A percentile compares a stretch with the other conserved stretches of the same genome.
phyloP scores from a whole-genome alignment of 2,888 invertebrate genomes.

The Eristalinus aeneus region DNA sequence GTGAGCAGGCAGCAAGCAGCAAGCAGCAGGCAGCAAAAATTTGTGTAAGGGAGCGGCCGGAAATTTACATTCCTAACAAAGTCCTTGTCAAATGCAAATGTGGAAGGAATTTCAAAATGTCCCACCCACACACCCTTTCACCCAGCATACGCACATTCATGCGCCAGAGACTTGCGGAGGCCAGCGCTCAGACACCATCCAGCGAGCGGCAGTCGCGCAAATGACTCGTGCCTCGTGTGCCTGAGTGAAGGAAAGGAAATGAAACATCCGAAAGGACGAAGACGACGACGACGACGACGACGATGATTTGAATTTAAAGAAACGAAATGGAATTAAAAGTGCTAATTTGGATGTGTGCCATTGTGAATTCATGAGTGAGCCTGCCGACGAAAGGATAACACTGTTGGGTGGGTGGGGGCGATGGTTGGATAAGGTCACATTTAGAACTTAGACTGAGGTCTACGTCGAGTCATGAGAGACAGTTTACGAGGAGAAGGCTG shows the following conservation, averaged over 20 bases:
- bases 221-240: not conserved
- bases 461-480: not conserved
- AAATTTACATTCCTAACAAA: constrained; percentile 65
- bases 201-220: not conserved
- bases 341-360: constrained; percentile 40
- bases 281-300: too few relatives aligned
- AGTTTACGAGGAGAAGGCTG: not conserved
- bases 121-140: not conserved
- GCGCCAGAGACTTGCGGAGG: not conserved
- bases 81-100: constrained; percentile 62
- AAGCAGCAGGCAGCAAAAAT: constrained; percentile 6
- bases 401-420: not conserved
- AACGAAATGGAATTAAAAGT: constrained; percentile 44
- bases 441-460: not conserved
- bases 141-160: not conserved
- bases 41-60: constrained; percentile 54
- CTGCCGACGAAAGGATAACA: not conserved
- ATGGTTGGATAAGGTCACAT: not conserved
- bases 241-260: constrained; percentile 24
- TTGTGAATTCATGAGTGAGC: constrained; percentile 15
- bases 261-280: constrained; percentile 29
- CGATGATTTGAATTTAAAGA: constrained; percentile 47
- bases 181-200: not conserved
- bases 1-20: not conserved
- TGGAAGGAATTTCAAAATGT: constrained; percentile 55